Evolutionary conservation across 2,888 invertebrate genomes (phyloP).

Genomic region (Vanessa cardui): DNA sequence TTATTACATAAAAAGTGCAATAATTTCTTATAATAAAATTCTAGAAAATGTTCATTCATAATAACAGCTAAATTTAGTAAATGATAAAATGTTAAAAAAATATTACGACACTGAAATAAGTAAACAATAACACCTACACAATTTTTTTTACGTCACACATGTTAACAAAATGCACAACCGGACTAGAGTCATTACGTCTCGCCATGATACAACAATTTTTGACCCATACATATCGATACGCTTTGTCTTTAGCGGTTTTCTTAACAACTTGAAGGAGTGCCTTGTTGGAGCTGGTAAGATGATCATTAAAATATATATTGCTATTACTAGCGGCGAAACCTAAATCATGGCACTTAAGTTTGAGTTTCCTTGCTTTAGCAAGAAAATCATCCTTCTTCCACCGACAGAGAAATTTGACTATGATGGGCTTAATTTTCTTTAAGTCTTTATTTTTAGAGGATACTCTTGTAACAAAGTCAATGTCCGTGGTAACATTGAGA

Average conservation of each 20-base stretch:
- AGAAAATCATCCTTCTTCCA: constrained; percentile 4
- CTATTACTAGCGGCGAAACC: not conserved
- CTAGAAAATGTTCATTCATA: too few species aligned
- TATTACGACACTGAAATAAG: too few species aligned
- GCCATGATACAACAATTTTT: constrained; percentile 13
- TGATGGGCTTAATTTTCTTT: constrained; percentile 3
- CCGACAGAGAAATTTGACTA: not conserved
- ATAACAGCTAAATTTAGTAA: too few species aligned
- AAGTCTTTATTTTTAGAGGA: not conserved
- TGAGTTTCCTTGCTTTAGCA: too few species aligned
- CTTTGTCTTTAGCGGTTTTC: not conserved
- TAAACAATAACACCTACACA: too few species aligned
- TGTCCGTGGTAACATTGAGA: not conserved
- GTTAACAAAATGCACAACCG: not conserved
- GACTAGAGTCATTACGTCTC: not conserved
- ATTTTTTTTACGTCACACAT: not conserved
- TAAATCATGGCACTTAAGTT: too few species aligned
- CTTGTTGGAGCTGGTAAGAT: constrained; percentile 6
- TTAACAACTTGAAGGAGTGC: not conserved
- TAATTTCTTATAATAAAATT: too few species aligned
- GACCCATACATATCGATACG: constrained; percentile 1
- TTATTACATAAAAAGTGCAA: not conserved
- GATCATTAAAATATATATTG: constrained; percentile 15
- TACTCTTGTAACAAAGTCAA: too few species aligned
- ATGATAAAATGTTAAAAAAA: too few species aligned